Conservation (phyloP, 2,888 invertebrate species). For the Dendrolimus pini region DNA sequence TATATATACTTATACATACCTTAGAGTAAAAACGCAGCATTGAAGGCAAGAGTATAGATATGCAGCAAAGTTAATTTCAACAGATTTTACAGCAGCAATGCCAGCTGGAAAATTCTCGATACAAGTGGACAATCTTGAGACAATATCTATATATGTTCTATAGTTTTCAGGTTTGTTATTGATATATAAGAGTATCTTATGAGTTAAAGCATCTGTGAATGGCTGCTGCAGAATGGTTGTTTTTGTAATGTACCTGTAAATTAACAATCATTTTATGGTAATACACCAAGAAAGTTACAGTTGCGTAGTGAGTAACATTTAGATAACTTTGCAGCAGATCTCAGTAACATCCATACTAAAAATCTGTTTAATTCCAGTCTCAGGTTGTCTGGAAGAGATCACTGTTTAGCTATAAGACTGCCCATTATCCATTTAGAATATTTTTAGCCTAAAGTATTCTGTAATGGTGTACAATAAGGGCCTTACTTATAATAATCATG, state of each 20-base stretch:
- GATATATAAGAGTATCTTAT: conserved; percentile 23
- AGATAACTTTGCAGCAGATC: no score
- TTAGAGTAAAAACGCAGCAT: conserved; percentile 30
- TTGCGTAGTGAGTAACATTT: no score
- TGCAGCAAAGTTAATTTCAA: conserved; percentile 26
- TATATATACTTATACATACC: conserved; percentile 20
- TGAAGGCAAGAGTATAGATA: conserved; percentile 34
- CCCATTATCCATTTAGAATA: no score
- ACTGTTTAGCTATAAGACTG: no score
- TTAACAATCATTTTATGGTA: neutral
- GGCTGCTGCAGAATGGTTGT: conserved; percentile 28
- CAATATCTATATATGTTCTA: conserved; percentile 24
- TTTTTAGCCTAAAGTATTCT: no score
- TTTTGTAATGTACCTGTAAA: conserved; percentile 46
- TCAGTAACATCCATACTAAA: no score
- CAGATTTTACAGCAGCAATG: conserved; percentile 27
- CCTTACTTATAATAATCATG: no score
- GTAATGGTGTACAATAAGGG: no score
- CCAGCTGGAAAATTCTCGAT: conserved; percentile 56
- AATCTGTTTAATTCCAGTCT: no score
- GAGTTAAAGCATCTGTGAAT: conserved; percentile 32
- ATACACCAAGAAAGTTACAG: no score
- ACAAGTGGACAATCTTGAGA: conserved; percentile 38
- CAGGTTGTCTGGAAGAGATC: no score
- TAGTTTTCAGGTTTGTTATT: conserved; percentile 11